Evolutionary conservation across 30 jellyfish, hydroid and myxozoan species (phyloP).

Genomic region (Nemopilema nomurai): DNA sequence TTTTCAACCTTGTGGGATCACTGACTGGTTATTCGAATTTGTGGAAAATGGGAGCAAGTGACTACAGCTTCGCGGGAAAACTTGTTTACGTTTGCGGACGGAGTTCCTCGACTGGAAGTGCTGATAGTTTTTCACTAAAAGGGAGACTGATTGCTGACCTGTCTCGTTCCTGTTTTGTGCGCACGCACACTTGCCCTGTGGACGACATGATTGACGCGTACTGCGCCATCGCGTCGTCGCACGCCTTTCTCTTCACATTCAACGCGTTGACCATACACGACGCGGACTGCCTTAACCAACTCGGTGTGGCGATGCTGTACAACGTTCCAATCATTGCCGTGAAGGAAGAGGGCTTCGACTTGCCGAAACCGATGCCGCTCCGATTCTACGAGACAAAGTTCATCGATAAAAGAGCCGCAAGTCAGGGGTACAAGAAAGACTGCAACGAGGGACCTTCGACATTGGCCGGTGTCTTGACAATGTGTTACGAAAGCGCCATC

Average conservation of each 20-base stretch:
- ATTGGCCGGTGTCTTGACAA: constrained; percentile 33
- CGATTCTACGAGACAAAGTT: constrained; percentile 74
- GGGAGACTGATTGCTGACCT: constrained; percentile 60
- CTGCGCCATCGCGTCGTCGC: constrained; percentile 69
- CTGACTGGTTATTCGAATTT: neutral
- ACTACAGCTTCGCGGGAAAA: constrained; percentile 9
- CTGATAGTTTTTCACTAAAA: constrained; percentile 34
- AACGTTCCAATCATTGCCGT: constrained; percentile 84
- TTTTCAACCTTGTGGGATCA: neutral
- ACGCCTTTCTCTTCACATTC: constrained; percentile 76
- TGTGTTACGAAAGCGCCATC: constrained; percentile 38
- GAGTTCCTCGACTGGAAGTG: neutral
- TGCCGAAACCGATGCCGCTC: constrained; percentile 71
- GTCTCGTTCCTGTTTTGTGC: constrained; percentile 65
- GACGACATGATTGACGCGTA: constrained; percentile 69
- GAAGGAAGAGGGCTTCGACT: constrained; percentile 54
- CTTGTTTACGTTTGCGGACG: constrained; percentile 53
- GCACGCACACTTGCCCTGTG: constrained; percentile 56
- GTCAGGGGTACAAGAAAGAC: neutral
- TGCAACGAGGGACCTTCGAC: constrained; percentile 31
- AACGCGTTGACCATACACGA: constrained; percentile 42
- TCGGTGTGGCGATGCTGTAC: constrained; percentile 88
- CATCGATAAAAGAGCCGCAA: constrained; percentile 38
- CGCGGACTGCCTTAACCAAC: constrained; percentile 73
- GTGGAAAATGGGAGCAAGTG: constrained; percentile 23